A percentile compares a stretch with the other conserved stretches of the same genome.
Conservation (phyloP, 2,797 vertebrate genomes). For the Natrix natrix region DNA sequence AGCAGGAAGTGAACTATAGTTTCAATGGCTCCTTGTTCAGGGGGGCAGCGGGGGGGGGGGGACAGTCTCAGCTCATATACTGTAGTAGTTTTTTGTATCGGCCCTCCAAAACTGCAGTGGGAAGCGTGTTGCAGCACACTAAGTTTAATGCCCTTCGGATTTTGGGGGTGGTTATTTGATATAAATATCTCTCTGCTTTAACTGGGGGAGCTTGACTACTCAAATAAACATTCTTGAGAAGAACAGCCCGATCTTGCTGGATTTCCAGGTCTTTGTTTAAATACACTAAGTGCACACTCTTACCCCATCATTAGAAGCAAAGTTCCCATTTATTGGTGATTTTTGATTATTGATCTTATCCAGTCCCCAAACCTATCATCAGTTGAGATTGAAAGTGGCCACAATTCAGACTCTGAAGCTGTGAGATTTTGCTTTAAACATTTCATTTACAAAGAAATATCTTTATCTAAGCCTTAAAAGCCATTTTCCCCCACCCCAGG, state of each 20-base stretch:
- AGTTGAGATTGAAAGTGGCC: neutral
- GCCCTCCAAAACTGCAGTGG: neutral
- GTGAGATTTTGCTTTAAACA: neutral
- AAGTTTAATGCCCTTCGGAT: neutral
- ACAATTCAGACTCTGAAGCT: neutral
- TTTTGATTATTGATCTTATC: neutral
- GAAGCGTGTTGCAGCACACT: neutral
- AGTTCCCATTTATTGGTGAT: neutral
- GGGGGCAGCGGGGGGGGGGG: no score
- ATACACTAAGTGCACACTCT: neutral
- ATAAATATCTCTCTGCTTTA: neutral
- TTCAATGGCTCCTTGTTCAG: neutral
- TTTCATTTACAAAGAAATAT: neutral
- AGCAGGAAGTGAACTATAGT: neutral
- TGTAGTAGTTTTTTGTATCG: neutral
- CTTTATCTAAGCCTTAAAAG: neutral
- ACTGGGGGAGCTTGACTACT: neutral
- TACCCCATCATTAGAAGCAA: neutral
- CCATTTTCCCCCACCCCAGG: no score
- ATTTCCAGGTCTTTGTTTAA: neutral
- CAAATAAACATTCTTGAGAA: neutral
- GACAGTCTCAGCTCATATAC: neutral
- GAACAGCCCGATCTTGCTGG: neutral
- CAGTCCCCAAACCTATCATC: neutral
- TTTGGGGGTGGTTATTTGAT: neutral